These are phyloP conservation scores for Amiota minor DNA, from an alignment of 2,888 invertebrate genomes.

Conservation along the genomic window DNA sequence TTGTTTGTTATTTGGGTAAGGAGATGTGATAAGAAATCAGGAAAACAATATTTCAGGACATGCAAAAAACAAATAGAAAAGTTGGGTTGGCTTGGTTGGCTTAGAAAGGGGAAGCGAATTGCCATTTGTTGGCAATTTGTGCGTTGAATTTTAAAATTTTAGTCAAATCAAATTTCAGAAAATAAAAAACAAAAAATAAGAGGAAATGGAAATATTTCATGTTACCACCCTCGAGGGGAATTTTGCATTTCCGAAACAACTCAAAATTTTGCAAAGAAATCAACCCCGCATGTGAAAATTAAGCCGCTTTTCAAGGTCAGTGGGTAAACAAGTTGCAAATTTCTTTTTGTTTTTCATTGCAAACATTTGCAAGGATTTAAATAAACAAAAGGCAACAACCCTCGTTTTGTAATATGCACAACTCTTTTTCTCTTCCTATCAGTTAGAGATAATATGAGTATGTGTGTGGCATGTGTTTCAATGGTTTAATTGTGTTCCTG, in stretches of 20 bases:
- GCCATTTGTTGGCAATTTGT: conserved; percentile 29
- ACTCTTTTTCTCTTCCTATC: conserved; percentile 46
- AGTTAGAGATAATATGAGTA: background rate
- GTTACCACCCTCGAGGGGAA: background rate
- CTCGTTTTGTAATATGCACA: conserved; percentile 32
- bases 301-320: conserved; percentile 72
- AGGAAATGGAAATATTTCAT: conserved; percentile 12
- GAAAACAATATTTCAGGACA: background rate
- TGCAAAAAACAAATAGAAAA: background rate
- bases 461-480: background rate
- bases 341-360: conserved; percentile 5
- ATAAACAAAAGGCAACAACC: conserved; percentile 42
- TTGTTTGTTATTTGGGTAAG: conserved; percentile 18
- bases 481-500: background rate
- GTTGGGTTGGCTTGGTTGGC: background rate
- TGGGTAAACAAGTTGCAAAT: conserved; percentile 67
- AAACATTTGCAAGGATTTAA: conserved; percentile 22
- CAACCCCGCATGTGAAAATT: conserved; percentile 39
- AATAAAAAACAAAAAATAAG: conserved; percentile 19
- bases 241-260: background rate
- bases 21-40: conserved; percentile 26
- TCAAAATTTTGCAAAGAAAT: background rate
- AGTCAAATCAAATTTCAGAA: background rate
- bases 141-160: background rate
- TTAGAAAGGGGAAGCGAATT: background rate